Conservation (phyloP, 1,140 invertebrate species). For the Streblospio benedicti region DNA sequence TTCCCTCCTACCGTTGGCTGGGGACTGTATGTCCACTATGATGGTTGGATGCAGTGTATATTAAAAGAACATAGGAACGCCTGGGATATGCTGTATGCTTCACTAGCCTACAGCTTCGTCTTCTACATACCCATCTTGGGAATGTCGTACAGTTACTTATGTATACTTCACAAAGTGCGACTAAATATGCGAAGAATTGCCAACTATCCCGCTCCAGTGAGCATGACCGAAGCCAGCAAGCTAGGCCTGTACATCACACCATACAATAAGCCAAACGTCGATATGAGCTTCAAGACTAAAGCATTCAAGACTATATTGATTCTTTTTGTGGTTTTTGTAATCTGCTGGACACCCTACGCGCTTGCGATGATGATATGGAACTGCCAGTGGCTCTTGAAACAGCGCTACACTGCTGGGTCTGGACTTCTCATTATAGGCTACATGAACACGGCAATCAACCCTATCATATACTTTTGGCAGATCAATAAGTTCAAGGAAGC, state of each 20-base stretch:
- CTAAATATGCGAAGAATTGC: constrained; percentile 20
- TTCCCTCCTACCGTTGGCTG: constrained; percentile 24
- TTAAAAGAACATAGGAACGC: too few species aligned
- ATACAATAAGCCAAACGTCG: constrained; percentile 12
- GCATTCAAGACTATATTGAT: constrained; percentile 25
- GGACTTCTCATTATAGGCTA: too few species aligned
- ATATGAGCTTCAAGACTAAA: constrained; percentile 23
- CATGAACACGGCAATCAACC: too few species aligned
- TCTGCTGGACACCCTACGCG: constrained; percentile 21
- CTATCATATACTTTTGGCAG: too few species aligned
- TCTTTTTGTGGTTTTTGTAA: constrained; percentile 15
- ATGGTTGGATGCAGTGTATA: background rate
- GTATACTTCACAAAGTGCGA: constrained; percentile 22
- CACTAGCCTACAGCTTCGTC: constrained; percentile 10
- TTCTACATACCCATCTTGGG: constrained; percentile 19
- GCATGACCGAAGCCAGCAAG: constrained; percentile 13
- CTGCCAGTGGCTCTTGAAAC: too few species aligned
- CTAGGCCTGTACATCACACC: constrained; percentile 17
- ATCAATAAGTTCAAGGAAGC: too few species aligned
- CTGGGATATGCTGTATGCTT: constrained; percentile 13
- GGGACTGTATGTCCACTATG: constrained; percentile 17
- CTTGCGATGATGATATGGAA: too few species aligned
- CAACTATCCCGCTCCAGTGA: constrained; percentile 12
- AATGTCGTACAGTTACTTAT: constrained; percentile 21
- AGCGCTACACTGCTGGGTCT: too few species aligned